Conservation (phyloP, 92 coral and sea anemone species). For the Bergia puertoricense region DNA sequence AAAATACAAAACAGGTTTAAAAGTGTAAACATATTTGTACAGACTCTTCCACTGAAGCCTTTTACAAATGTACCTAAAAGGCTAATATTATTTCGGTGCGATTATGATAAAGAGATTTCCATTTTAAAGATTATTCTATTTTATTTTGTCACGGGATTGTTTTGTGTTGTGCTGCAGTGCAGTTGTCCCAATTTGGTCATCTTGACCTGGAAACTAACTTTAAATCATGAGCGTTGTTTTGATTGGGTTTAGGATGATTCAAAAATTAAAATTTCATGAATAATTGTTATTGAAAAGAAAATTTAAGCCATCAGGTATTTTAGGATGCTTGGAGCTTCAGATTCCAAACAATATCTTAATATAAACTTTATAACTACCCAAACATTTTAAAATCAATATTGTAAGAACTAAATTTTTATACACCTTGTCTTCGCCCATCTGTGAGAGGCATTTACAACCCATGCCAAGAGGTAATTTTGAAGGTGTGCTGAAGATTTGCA, state of each 20-base stretch:
- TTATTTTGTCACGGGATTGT: background rate
- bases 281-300: background rate
- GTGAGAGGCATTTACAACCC: background rate
- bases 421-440: background rate
- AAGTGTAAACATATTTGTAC: background rate
- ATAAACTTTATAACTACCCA: background rate
- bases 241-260: background rate
- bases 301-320: background rate
- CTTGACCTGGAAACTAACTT: background rate
- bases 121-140: background rate
- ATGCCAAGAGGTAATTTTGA: background rate
- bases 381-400: no score
- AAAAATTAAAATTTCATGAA: constrained; percentile 10
- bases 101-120: background rate
- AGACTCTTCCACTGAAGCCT: background rate
- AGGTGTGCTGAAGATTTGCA: background rate
- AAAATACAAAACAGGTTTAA: background rate
- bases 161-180: background rate
- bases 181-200: background rate
- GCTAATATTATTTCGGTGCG: background rate
- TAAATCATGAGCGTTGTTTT: background rate
- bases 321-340: background rate
- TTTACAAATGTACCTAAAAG: background rate
- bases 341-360: no score
- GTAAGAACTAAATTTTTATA: background rate